These are phyloP conservation scores for Chaunax sp. DNA, from an alignment of 2,797 vertebrate genomes.

Conservation along the genomic window DNA sequence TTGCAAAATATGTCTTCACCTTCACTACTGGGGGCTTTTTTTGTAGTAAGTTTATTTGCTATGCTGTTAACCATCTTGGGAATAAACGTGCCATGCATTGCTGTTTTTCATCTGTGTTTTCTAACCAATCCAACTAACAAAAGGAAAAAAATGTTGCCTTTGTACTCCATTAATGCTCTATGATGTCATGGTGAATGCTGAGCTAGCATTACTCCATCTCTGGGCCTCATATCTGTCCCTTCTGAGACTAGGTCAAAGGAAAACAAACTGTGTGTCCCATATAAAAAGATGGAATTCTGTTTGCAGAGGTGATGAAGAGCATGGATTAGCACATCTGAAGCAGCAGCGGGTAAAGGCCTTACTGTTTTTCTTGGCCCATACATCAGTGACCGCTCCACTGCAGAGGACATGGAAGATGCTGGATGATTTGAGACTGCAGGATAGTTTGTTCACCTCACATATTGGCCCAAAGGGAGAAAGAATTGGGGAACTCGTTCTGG, in stretches of 20 bases:
- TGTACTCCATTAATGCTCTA: slow-evolving; percentile 27
- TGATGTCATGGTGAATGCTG: slow-evolving; percentile 60
- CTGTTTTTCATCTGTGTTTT: slow-evolving; percentile 13
- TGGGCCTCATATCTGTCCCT: slow-evolving; percentile 66
- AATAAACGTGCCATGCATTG: background rate
- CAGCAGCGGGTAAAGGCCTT: slow-evolving; percentile 54
- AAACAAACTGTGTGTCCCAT: slow-evolving; percentile 65
- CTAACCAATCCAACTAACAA: background rate
- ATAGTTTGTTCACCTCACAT: slow-evolving; percentile 56
- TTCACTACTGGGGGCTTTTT: background rate
- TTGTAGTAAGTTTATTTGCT: background rate
- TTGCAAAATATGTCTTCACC: slow-evolving; percentile 1
- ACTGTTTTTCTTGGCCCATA: slow-evolving; percentile 75
- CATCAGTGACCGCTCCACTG: slow-evolving; percentile 65
- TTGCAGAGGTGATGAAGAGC: slow-evolving; percentile 73
- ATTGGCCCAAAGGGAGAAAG: slow-evolving; percentile 3
- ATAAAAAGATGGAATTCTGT: slow-evolving; percentile 82
- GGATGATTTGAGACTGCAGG: slow-evolving; percentile 37
- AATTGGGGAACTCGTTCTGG: slow-evolving; percentile 6
- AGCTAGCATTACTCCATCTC: slow-evolving; percentile 48
- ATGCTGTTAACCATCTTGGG: background rate
- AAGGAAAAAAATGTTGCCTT: slow-evolving; percentile 15
- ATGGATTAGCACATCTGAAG: slow-evolving; percentile 81
- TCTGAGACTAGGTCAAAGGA: slow-evolving; percentile 66
- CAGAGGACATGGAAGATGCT: slow-evolving; percentile 45